Evolutionary conservation across 2,113 vertebrate genomes (phyloP).

Genomic region (Rhombomys opimus): DNA sequence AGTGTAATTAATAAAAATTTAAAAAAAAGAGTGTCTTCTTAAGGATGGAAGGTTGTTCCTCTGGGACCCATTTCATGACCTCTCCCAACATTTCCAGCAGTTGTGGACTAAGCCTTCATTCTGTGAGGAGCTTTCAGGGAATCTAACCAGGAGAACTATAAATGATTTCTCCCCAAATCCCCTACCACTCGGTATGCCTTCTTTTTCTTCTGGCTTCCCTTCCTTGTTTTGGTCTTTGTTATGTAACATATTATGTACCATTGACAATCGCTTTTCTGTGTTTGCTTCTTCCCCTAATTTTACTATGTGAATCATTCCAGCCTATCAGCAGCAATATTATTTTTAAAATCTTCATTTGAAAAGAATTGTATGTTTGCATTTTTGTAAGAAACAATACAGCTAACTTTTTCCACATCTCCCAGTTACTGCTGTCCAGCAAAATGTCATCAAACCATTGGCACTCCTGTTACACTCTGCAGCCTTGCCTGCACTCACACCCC

Average conservation of each 20-base stretch:
- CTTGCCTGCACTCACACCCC: background rate
- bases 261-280: background rate
- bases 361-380: background rate
- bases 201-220: background rate
- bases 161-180: background rate
- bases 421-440: background rate
- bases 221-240: background rate
- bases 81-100: background rate
- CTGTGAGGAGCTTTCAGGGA: background rate
- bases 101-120: background rate
- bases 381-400: background rate
- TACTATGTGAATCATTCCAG: background rate
- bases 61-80: fast-evolving
- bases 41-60: background rate
- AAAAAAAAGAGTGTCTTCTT: background rate
- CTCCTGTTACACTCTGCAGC: too few relatives aligned
- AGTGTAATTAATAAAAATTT: too few relatives aligned
- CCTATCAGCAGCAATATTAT: background rate
- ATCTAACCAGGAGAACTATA: background rate
- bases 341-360: background rate
- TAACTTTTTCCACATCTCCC: background rate
- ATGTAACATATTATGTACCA: background rate
- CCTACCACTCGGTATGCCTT: background rate
- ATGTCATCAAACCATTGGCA: background rate
- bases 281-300: background rate